These are phyloP conservation scores for Aptenodytes patagonicus DNA, from an alignment of 2,113 vertebrate genomes.

Conservation along the genomic window DNA sequence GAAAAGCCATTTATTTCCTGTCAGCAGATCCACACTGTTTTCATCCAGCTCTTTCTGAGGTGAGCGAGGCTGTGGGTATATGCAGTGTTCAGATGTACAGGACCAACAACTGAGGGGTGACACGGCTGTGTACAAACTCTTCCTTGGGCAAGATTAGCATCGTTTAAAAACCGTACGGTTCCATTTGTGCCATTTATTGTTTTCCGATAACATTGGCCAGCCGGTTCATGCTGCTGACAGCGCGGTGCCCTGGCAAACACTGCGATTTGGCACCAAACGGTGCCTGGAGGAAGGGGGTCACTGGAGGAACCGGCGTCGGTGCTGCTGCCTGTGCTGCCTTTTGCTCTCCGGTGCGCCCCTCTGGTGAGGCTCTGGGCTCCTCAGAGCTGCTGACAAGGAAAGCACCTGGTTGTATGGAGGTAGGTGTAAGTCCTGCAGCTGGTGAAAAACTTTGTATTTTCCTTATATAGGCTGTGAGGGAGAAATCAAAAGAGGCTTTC, in stretches of 20 bases:
- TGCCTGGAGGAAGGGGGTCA: neutral
- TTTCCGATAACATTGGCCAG: neutral
- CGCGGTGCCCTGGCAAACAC: neutral
- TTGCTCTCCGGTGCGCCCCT: neutral
- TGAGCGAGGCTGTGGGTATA: accelerated
- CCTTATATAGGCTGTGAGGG: neutral
- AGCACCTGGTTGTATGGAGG: neutral
- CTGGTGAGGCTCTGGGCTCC: accelerated
- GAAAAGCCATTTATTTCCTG: neutral
- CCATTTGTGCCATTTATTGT: neutral
- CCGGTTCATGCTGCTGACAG: accelerated
- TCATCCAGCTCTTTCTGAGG: accelerated
- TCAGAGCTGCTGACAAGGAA: accelerated
- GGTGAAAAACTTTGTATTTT: neutral
- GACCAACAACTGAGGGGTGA: accelerated
- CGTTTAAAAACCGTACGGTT: neutral
- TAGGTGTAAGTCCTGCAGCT: neutral
- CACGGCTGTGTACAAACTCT: accelerated
- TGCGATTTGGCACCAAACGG: neutral
- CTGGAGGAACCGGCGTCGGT: accelerated
- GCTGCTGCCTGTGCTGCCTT: too few relatives aligned
- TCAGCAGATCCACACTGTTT: accelerated
- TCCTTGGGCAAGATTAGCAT: neutral
- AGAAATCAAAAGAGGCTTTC: neutral
- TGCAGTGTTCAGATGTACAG: accelerated